A percentile compares a stretch with the other conserved stretches of the same genome.
Conservation (phyloP, 2,113 vertebrate species). For the Vidua chalybeata region DNA sequence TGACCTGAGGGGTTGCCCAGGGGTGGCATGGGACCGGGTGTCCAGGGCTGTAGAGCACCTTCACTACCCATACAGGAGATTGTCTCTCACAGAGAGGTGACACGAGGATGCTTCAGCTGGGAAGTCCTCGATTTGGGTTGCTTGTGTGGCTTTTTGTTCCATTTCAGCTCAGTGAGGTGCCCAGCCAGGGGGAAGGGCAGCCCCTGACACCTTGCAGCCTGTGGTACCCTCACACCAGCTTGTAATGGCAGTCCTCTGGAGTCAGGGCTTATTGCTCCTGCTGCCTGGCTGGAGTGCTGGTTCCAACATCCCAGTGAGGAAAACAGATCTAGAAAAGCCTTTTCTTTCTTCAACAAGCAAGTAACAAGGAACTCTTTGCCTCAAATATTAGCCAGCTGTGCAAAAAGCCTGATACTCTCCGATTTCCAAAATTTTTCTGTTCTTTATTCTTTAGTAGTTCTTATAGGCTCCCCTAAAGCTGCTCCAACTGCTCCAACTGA, state of each 20-base stretch:
- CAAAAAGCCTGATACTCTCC: background rate
- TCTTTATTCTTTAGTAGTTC: background rate
- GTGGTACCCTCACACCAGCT: background rate
- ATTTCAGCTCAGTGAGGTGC: background rate
- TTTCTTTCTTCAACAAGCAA: background rate
- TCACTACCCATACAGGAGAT: background rate
- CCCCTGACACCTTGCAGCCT: background rate
- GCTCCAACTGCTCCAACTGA: background rate
- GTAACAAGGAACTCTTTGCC: background rate
- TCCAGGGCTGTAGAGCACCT: background rate
- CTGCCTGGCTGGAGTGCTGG: background rate
- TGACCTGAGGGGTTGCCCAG: accelerated
- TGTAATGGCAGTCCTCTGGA: background rate
- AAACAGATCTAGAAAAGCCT: background rate
- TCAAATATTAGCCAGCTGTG: background rate
- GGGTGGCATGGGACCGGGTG: accelerated
- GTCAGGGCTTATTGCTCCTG: background rate
- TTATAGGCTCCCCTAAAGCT: background rate
- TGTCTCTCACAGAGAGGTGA: background rate
- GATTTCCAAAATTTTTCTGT: background rate
- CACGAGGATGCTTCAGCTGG: background rate
- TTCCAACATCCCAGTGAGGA: background rate
- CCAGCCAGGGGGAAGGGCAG: background rate
- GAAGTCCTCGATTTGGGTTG: accelerated
- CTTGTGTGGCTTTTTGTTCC: background rate